Percentiles rank a stretch among this genome's conserved stretches.
These are phyloP conservation scores for Platalea minor DNA, from an alignment of 2,797 vertebrate genomes.

Conservation along the genomic window DNA sequence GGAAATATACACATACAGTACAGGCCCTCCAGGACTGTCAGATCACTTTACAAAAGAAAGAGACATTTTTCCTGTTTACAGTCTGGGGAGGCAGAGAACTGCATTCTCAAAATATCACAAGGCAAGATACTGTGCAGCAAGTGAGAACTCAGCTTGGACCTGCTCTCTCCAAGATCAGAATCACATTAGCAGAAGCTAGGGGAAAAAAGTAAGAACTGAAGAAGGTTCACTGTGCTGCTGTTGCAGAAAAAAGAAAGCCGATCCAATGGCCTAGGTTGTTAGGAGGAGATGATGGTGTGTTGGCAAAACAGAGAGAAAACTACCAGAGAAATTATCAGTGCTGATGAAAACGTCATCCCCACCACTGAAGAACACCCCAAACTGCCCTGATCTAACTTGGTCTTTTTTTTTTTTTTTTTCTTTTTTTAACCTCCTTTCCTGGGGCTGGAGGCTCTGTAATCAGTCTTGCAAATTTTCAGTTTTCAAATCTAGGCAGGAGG, in stretches of 20 bases:
- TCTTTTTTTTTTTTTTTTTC: too few species aligned
- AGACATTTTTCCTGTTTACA: neutral
- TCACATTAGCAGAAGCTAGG: neutral
- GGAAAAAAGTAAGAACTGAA: neutral
- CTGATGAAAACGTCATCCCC: neutral
- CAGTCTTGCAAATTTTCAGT: neutral
- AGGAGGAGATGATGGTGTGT: neutral
- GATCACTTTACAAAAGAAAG: neutral
- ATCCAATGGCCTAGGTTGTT: neutral
- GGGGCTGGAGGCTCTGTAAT: neutral
- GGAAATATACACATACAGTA: neutral
- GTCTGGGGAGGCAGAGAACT: neutral
- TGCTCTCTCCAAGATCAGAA: constrained; percentile 3
- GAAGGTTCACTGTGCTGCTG: neutral
- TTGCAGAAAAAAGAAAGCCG: neutral
- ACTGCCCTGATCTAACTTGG: neutral
- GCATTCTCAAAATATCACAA: neutral
- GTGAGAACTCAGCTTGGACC: neutral
- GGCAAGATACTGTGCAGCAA: neutral
- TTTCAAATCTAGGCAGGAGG: constrained; percentile 21
- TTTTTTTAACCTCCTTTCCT: neutral
- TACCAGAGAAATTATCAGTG: neutral
- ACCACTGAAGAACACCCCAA: neutral
- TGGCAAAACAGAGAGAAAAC: neutral
- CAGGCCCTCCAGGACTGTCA: neutral